Base-by-base conservation (phyloP, 2,797 vertebrate genomes). In the Chiloscyllium punctatum region DNA sequence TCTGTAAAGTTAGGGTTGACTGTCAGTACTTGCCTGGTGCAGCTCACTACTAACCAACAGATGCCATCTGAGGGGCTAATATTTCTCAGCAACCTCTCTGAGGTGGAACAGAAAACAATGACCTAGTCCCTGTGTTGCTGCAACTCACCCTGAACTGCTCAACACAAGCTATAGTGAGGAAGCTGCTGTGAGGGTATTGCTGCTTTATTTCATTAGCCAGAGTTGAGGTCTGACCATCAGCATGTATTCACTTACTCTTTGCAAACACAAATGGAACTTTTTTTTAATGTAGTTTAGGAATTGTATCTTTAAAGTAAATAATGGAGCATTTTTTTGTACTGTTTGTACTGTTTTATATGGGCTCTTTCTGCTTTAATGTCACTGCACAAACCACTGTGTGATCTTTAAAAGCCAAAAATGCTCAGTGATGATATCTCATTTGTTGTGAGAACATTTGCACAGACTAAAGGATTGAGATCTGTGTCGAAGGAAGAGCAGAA, bases 311-410 rank as follows among this genome's bases (percentile, higher is more conserved):
- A 27, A 71, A 91, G 27, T 91, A 91, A 91, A 91, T 91, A 30
- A 91, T 21, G n/a, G 33, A 97, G 97, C 96, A 97, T 97, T 92
- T 97, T 97, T 97, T 97, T 98, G 96, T 98, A 98, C 97, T 96
- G 97, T 97, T 97, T 0, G 96, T 96, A 97, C 96, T 97, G 57
- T 97, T 97, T 97, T 97, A 98, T 97, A 97, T 97, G 66, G 62
- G 62, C 62, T 94, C 69, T 69, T 94, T 30, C 71, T 57, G 97
- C 96, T 96, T 96, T 84, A 96, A 95, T 69, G 95, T 96, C 96
- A 96, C 96, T 96, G 95, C 96, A 37, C 96, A 96, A 97, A 97
- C 96, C 87, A 94, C 96, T 97, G 96, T 97, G 97, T 96, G 95
- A 96, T 97, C 96, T 97, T 96, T 96, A 96, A 96, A 96, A 96